These are phyloP conservation scores for Sterna hirundo DNA, from an alignment of 2,113 vertebrate genomes.

Conservation along the genomic window DNA sequence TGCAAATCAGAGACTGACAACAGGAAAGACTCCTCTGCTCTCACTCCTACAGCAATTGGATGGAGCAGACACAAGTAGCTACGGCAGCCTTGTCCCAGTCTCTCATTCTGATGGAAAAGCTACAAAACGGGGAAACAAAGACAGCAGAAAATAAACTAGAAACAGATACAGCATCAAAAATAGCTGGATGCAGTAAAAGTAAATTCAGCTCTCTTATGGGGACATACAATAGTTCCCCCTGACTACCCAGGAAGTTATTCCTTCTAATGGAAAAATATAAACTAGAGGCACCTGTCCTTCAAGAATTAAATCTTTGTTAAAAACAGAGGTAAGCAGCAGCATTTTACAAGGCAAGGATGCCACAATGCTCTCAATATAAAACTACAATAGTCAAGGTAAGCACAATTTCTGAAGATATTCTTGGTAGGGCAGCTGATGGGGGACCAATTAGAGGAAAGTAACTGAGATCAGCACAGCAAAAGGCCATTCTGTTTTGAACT, in stretches of 20 bases:
- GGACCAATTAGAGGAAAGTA: conserved; percentile 17
- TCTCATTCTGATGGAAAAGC: background rate
- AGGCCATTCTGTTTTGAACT: background rate
- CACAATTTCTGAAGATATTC: background rate
- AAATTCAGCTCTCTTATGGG: background rate
- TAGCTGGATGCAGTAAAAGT: background rate
- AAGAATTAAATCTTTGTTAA: background rate
- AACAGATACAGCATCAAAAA: background rate
- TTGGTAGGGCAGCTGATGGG: background rate
- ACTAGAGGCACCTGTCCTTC: background rate
- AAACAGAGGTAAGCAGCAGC: background rate
- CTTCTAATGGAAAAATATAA: background rate
- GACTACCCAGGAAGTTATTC: background rate
- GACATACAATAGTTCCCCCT: background rate
- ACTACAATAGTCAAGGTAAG: background rate
- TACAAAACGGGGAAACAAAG: background rate
- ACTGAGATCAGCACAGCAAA: background rate
- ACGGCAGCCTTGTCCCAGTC: background rate
- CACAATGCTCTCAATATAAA: background rate
- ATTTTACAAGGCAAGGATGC: background rate
- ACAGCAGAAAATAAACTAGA: background rate
- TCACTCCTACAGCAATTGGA: background rate
- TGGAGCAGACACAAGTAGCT: background rate
- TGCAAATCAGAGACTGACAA: background rate
- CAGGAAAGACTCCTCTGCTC: background rate